Evolutionary conservation across 2,113 vertebrate genomes (phyloP), one percentile per base, ranked within the genome.

Genomic region (Centrocercus urophasianus): DNA sequence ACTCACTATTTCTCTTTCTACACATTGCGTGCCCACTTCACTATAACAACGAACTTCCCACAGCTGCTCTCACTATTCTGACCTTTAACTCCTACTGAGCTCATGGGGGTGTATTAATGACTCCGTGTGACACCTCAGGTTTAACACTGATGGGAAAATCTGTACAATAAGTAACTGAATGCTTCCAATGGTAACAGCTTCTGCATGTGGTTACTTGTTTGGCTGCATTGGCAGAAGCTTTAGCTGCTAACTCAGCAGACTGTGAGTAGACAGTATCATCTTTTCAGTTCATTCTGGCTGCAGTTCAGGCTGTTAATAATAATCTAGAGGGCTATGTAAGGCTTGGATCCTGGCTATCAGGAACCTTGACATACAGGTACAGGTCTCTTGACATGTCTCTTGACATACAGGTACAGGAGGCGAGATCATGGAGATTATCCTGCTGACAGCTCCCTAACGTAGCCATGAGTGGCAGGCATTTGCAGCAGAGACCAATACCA

Each of bases 181-280:
- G 34, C 89, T 94, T 96, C 47, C 22, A 4, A 56, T 64, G 59
- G 64, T 63, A 89, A 30, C 5, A 6, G 66, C 0, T 2, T 83
- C 89, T 88, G 64, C 7, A 0, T 80, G 91, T 42, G 84, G 73
- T 89, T 85, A 80, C 91, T 93, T 91, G 94, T 91, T 93, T 66
- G 60, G 71, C 78, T 89, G 86, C 75, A 59, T 1, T 42, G 76
- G 93, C 89, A 93, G 89, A 82, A 93, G 95, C 40, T 54, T 52
- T n/a, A 87, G 90, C 74, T 96, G 94, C 92, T 94, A 82, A 76
- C 81, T 96, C 94, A 96, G 95, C 94, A 94, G 90, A 86, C 86
- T 90, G 60, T 57, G 86, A 91, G 94, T 73, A 96, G 89, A 91
- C 84, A 70, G 86, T 38, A 95, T 73, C 87, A 84, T 90, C 88